A percentile compares a stretch with the other conserved stretches of the same genome.
Evolutionary conservation across 2,113 vertebrate species (phyloP).

Genomic region (Indicator indicator): DNA sequence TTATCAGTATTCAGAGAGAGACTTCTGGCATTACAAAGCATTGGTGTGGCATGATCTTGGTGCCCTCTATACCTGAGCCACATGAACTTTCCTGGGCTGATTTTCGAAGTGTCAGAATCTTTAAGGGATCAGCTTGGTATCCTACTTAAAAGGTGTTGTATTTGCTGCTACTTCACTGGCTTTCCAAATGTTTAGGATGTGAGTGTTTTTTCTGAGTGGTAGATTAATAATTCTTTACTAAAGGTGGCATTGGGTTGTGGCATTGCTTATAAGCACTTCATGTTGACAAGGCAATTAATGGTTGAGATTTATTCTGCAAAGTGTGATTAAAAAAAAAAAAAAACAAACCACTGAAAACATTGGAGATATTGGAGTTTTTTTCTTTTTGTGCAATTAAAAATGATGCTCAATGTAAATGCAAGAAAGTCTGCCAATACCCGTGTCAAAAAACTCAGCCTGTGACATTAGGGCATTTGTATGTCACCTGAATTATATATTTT

Average conservation of each 20-base stretch:
- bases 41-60: not conserved
- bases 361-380: not conserved
- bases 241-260: not conserved
- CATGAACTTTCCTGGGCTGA: not conserved
- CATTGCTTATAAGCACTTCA: not conserved
- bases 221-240: not conserved
- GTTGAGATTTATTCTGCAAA: not conserved
- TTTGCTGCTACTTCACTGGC: not conserved
- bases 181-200: not conserved
- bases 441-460: not conserved
- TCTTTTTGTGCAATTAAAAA: not conserved
- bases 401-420: not conserved
- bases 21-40: not conserved
- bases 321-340: not conserved
- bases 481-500: not conserved
- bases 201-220: not conserved
- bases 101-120: not conserved
- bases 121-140: not conserved
- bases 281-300: not conserved
- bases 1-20: not conserved
- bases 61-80: not conserved
- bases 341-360: not conserved
- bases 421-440: not conserved
- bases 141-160: not conserved
- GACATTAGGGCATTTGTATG: not conserved